Conservation (phyloP, 2,797 vertebrate species). For the Discoglossus pictus region DNA sequence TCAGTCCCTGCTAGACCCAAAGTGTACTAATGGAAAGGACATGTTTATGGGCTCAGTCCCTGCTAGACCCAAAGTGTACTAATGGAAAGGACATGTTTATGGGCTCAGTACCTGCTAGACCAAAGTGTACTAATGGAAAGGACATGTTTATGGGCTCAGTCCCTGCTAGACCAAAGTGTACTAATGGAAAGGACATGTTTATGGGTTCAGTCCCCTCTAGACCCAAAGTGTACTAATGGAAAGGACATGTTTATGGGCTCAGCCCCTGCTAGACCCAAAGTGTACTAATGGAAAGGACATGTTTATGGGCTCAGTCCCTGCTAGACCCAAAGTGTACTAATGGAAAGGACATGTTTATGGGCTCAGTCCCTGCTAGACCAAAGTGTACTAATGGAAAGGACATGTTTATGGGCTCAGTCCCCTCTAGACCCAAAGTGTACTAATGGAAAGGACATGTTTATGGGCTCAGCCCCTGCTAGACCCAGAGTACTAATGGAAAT, state of each 20-base stretch:
- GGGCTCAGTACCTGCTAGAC: neutral
- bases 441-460: no score
- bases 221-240: no score
- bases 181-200: slow-evolving; percentile 1
- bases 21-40: neutral
- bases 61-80: no score
- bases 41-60: slow-evolving; percentile 1
- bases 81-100: neutral
- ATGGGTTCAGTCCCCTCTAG: no score
- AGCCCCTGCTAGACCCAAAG: neutral
- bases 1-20: neutral
- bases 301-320: neutral
- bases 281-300: neutral
- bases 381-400: no score
- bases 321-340: neutral
- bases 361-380: no score
- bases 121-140: neutral
- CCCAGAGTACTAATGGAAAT: no score
- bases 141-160: neutral
- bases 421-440: no score
- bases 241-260: neutral
- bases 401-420: no score
- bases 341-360: neutral
- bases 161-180: neutral
- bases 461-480: no score